Evolutionary conservation across 1,140 invertebrate species (phyloP), one percentile per base, ranked within the genome.

Genomic region (Calliphora vicina): DNA sequence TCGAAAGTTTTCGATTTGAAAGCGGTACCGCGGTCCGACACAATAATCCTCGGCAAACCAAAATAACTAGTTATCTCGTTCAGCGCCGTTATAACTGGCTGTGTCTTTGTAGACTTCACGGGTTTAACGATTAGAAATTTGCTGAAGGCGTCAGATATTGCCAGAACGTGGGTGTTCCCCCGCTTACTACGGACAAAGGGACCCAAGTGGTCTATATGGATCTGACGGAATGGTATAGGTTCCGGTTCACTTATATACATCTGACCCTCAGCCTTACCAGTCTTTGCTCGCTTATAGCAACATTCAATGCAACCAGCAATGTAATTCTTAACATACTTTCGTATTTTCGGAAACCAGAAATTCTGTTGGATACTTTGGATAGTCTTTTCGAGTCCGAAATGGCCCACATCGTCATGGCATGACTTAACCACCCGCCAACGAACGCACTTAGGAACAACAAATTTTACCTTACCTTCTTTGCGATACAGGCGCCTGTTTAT

Each of bases 101-200:
- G 84, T 20, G 85, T 83, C 50, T 81, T 84, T 3, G 86, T 86
- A n/a, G 76, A 83, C 5, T 71, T 71, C 10, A 83, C 82, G 6
- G 84, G 13, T 71, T 83, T 83, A 26, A 80, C 82, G 1, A 83
- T 83, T 13, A 82, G 1, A 78, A 83, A 84, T 57, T 84, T 84
- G 35, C 67, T 85, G 26, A 89, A 89, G 71, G 89, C 86, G 82
- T 90, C 84, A 80, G 90, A 91, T 1, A 92, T 80, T 0, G 90
- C 90, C 81, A 92, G 90, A 1, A 89, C 89, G 83, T 92, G 91
- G 61, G 86, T 86, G 88, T 92, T 91, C 23, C 84, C 80, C 1
- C 26, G 84, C 27, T 90, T 90, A 9, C 84, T 73, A 72, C 91
- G 83, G 82, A 80, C 84, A 76, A 82, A 72, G 20, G 88, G 87